A percentile compares a stretch with the other conserved stretches of the same genome.
These are phyloP conservation scores for Aulostomus chinensis DNA, from an alignment of 2,797 vertebrate genomes.

Conservation along the genomic window DNA sequence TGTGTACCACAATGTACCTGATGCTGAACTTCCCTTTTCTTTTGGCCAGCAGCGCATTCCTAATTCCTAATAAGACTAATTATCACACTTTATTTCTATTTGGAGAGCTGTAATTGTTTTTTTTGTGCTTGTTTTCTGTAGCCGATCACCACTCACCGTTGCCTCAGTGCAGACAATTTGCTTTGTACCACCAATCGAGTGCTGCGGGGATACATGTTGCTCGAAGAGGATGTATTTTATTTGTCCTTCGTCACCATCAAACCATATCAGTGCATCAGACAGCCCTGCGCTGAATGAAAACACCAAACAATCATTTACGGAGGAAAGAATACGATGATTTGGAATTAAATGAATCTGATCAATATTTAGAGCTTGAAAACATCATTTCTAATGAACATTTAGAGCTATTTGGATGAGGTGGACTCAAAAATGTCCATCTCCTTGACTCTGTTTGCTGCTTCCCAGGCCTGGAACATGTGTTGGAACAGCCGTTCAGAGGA, in stretches of 20 bases:
- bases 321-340: conserved; percentile 41
- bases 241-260: conserved; percentile 33
- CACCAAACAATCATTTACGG: conserved; percentile 16
- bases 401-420: conserved; percentile 38
- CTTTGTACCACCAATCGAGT: conserved; percentile 1
- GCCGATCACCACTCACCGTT: no score
- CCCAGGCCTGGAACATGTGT: conserved; percentile 75
- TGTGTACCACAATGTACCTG: no score
- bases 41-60: no score
- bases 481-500: conserved; percentile 78
- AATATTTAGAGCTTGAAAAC: conserved; percentile 28
- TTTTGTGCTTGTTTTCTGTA: no score
- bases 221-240: conserved; percentile 47
- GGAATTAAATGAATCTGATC: conserved; percentile 46
- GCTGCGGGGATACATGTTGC: conserved; percentile 38
- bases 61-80: no score
- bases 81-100: no score
- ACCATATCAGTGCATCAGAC: conserved; percentile 35
- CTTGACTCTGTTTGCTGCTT: conserved; percentile 24
- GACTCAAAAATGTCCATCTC: background rate
- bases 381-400: conserved; percentile 14
- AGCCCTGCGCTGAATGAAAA: conserved; percentile 52
- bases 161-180: conserved; percentile 32
- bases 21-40: no score
- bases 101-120: no score